Evolutionary conservation across 2,888 invertebrate species (phyloP).

Genomic region (Dryobotodes eremita): DNA sequence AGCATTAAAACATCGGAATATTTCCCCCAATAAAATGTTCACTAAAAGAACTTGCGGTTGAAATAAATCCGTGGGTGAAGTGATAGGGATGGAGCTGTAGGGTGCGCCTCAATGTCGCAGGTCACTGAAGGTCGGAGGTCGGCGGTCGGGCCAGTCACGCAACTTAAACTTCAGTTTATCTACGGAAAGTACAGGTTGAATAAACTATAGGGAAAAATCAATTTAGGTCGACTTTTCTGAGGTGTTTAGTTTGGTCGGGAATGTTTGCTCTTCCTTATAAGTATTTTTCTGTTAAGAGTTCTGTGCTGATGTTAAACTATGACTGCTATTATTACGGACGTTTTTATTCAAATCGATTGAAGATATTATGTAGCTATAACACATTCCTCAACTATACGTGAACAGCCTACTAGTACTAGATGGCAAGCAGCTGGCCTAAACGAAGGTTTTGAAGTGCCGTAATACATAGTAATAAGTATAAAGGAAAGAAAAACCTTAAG

Average conservation of each 20-base stretch:
- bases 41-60: constrained; percentile 55
- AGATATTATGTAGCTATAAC: not conserved
- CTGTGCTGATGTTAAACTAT: constrained; percentile 22
- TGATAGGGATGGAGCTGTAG: constrained; percentile 71
- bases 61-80: constrained; percentile 73
- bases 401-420: not conserved
- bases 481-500: constrained; percentile 39
- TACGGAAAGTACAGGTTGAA: constrained; percentile 62
- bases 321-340: not conserved
- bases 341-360: not conserved
- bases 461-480: constrained; percentile 22
- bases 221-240: constrained; percentile 49
- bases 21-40: constrained; percentile 12
- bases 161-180: constrained; percentile 71
- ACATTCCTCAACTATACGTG: not conserved
- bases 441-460: constrained; percentile 5
- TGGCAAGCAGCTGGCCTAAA: not conserved
- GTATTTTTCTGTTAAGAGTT: constrained; percentile 28
- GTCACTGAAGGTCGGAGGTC: constrained; percentile 80
- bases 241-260: constrained; percentile 44
- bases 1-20: constrained; percentile 30
- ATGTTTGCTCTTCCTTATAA: constrained; percentile 27
- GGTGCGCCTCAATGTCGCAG: constrained; percentile 79
- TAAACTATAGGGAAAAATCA: constrained; percentile 59
- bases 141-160: constrained; percentile 80